Evolutionary conservation across 1,140 invertebrate genomes (phyloP), one percentile per base, ranked within the genome.

Genomic region (Gryon sp.): DNA sequence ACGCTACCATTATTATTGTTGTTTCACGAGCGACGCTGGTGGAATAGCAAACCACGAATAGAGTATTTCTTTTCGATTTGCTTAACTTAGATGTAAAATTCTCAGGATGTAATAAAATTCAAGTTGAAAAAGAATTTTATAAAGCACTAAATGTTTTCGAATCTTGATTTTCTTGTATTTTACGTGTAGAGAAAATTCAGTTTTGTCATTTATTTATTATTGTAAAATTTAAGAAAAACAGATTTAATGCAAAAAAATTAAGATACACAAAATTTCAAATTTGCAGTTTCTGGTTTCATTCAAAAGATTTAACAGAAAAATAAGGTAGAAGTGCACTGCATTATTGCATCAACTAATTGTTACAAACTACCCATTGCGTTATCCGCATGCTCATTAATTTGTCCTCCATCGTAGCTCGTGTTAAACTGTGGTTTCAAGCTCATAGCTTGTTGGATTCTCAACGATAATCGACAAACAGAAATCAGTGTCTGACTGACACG

Each of bases 321-420:
- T 63, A 22, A 22, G 7, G 14, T 38, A 46, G 12, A 18, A 50
- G 53, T 34, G 34, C 45, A 53, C 65, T 50, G 16, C 65, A 76
- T 76, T 76, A 77, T 66, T 66, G 66, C 46, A 26, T 48, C 41
- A 18, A 38, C 53, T 77, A 77, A 77, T 77, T 77, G 74, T 77
- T 77, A 77, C 66, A 77, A 77, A 77, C 75, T 77, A 63, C 62
- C 68, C 20, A 28, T 62, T 55, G 66, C 55, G 74, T 77, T 66
- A 76, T 66, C 74, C 60, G 52, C 59, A 68, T 48, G 66, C 53
- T 66, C 66, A 53, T 72, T 77, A 77, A 77, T 77, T 72, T 62
- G 66, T 72, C 53, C 55, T 60, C 34, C 60, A 60, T 55, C 53
- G 60, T 46, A 43, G 9, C 19, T 55, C 60, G 53, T 59, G 66